These are phyloP conservation scores for Phoenicopterus ruber DNA, from an alignment of 2,113 vertebrate genomes.

Conservation along the genomic window DNA sequence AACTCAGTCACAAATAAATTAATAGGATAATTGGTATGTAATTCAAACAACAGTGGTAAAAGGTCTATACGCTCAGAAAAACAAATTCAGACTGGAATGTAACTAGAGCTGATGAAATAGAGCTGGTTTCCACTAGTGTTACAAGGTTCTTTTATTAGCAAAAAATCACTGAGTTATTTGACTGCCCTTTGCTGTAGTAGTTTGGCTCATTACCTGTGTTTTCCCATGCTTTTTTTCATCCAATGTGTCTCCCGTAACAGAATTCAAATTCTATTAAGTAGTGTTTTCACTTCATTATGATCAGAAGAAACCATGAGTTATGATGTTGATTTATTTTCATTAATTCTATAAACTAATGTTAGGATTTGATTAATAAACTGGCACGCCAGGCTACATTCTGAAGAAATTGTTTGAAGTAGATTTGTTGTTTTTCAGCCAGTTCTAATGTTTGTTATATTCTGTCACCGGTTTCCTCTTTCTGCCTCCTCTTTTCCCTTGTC, in stretches of 20 bases:
- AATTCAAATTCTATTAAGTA: not conserved
- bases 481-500: not conserved
- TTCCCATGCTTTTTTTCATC: not conserved
- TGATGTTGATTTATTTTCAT: not conserved
- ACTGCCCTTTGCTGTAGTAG: not conserved
- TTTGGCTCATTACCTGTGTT: not conserved
- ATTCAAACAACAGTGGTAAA: not conserved
- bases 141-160: not conserved
- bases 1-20: not conserved
- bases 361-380: not conserved
- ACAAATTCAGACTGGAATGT: not conserved
- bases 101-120: not conserved
- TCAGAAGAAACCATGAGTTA: not conserved
- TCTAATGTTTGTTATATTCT: not conserved
- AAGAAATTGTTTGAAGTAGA: not conserved
- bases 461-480: not conserved
- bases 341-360: not conserved
- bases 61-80: not conserved
- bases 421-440: not conserved
- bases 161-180: not conserved
- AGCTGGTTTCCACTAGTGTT: not conserved
- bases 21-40: not conserved
- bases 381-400: not conserved
- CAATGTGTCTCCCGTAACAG: rapidly evolving
- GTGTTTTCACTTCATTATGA: not conserved